Conservation (phyloP, 2,888 invertebrate species). For the Parnassius glacialis region DNA sequence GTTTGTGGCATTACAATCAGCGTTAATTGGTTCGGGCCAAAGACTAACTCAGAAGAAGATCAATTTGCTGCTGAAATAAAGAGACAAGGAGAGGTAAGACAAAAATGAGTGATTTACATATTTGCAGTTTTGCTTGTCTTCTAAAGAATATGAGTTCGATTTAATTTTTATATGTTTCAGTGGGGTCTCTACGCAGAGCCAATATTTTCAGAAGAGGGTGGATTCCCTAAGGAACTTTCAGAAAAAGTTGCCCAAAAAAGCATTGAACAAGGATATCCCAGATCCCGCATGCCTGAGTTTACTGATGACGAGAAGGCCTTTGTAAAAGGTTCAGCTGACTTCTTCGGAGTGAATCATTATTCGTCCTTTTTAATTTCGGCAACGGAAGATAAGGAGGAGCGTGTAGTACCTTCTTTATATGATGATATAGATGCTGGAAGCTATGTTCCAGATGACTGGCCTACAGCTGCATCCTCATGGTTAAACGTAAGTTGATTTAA, state of each 20-base stretch:
- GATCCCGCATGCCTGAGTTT: conserved; percentile 47
- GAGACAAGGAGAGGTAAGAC: conserved; percentile 42
- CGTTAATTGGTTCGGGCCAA: conserved; percentile 49
- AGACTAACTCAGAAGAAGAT: conserved; percentile 52
- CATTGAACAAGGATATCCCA: conserved; percentile 42
- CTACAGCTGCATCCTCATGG: conserved; percentile 47
- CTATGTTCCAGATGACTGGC: conserved; percentile 45
- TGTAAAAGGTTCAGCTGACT: conserved; percentile 55
- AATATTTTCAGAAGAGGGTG: conserved; percentile 70
- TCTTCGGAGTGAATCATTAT: conserved; percentile 85
- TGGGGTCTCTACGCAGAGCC: conserved; percentile 72
- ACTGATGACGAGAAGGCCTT: conserved; percentile 46
- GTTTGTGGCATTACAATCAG: conserved; percentile 44
- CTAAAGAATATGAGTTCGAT: neutral
- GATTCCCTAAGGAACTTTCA: conserved; percentile 73
- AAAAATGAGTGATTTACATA: neutral
- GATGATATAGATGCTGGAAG: conserved; percentile 44
- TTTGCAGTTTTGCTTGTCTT: too few species aligned
- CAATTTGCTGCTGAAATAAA: conserved; percentile 48
- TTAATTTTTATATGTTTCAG: conserved; percentile 38
- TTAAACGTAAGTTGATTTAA: conserved; percentile 41
- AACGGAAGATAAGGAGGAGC: conserved; percentile 33
- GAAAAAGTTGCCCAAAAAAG: conserved; percentile 58
- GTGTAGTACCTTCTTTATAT: conserved; percentile 42
- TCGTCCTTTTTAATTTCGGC: conserved; percentile 58